Percentiles rank a stretch among this genome's conserved stretches.
These are phyloP conservation scores for Sycophila sp. DNA, from an alignment of 1,140 invertebrate species.

Conservation along the genomic window DNA sequence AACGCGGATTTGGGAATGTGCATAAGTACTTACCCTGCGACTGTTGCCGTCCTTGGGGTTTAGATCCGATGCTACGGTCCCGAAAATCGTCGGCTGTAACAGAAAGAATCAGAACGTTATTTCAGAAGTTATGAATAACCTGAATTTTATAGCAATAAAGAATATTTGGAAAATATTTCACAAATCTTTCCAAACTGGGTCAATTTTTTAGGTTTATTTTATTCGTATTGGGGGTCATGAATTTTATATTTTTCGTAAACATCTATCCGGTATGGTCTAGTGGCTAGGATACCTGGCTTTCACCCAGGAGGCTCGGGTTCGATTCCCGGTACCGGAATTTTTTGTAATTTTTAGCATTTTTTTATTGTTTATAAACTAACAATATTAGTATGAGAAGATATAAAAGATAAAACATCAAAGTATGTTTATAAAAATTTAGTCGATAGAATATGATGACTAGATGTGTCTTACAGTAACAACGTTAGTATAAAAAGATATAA, in stretches of 20 bases:
- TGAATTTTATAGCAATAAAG: too few relatives aligned
- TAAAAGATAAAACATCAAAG: background rate
- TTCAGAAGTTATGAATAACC: too few relatives aligned
- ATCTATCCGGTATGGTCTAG: slow-evolving; percentile 70
- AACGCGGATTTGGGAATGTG: background rate
- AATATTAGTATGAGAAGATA: too few relatives aligned
- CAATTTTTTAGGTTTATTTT: too few relatives aligned
- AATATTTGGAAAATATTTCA: background rate
- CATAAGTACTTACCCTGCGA: slow-evolving; percentile 65
- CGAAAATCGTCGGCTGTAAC: slow-evolving; percentile 74
- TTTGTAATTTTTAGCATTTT: slow-evolving; percentile 37
- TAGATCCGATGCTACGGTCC: slow-evolving; percentile 71
- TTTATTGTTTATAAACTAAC: too few relatives aligned
- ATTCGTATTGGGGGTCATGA: background rate
- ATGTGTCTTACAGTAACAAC: too few relatives aligned
- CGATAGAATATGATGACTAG: too few relatives aligned
- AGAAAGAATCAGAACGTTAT: too few relatives aligned
- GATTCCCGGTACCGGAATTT: slow-evolving; percentile 74
- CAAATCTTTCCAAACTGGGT: too few relatives aligned
- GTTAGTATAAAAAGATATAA: too few relatives aligned
- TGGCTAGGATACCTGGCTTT: slow-evolving; percentile 86
- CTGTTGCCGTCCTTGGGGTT: slow-evolving; percentile 69
- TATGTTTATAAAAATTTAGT: background rate
- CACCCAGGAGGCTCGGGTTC: slow-evolving; percentile 84
- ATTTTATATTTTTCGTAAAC: background rate